Percentiles rank a stretch among this genome's conserved stretches.
phyloP scores from a whole-genome alignment of 2,113 vertebrate genomes.

The Atlantisia rogersi region DNA sequence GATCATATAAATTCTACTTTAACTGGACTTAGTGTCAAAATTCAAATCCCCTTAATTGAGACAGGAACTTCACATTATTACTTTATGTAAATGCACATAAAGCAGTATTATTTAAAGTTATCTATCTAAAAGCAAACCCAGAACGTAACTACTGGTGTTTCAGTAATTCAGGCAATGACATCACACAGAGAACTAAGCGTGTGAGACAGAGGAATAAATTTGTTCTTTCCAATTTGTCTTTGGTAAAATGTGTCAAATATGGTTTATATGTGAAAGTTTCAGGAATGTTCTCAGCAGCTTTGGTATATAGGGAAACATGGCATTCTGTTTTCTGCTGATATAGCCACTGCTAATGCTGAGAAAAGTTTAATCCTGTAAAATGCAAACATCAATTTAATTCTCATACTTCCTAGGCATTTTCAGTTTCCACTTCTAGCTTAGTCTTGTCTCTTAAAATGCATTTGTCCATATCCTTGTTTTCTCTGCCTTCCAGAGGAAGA shows the following conservation, averaged over 20 bases:
- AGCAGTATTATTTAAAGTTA: background rate
- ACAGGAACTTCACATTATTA: background rate
- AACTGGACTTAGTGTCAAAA: background rate
- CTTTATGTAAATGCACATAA: background rate
- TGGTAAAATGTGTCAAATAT: background rate
- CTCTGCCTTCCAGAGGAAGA: background rate
- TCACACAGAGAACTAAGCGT: background rate
- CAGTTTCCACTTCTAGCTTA: background rate
- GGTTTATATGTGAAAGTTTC: background rate
- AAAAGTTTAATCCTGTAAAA: background rate
- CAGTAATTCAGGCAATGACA: background rate
- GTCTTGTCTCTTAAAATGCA: background rate
- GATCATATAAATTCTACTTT: background rate
- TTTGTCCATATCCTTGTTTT: background rate
- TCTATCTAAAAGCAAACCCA: background rate
- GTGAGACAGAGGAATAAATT: background rate
- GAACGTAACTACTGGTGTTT: background rate
- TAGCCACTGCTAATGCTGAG: background rate
- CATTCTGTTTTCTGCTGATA: background rate
- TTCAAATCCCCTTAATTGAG: background rate
- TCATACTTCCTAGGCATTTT: background rate
- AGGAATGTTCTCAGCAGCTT: background rate
- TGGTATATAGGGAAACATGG: background rate
- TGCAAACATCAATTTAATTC: background rate
- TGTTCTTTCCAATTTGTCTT: background rate